Evolutionary conservation across 2,888 invertebrate genomes (phyloP).

Genomic region (Mesoligia furuncula): DNA sequence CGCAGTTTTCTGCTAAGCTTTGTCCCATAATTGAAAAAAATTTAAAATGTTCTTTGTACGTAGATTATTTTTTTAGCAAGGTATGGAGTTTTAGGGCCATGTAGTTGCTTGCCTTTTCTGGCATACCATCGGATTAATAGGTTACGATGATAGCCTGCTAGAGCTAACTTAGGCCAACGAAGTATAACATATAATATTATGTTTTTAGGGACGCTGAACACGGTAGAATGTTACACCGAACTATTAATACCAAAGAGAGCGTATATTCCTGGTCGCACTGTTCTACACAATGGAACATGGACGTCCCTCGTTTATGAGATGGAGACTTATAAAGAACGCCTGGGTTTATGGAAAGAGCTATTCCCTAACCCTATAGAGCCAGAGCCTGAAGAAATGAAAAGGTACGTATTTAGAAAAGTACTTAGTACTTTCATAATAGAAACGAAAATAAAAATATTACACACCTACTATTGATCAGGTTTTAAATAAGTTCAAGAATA

Average conservation of each 20-base stretch:
- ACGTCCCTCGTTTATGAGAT: slow-evolving; percentile 75
- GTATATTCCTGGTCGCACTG: slow-evolving; percentile 71
- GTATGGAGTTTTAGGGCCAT: background rate
- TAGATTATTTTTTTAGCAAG: background rate
- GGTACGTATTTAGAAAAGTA: slow-evolving; percentile 60
- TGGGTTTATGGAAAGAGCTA: slow-evolving; percentile 67
- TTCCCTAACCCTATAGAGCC: slow-evolving; percentile 68
- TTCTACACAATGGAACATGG: slow-evolving; percentile 80
- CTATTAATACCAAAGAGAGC: slow-evolving; percentile 73
- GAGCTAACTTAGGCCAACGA: background rate
- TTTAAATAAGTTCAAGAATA: background rate
- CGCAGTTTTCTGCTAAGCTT: background rate
- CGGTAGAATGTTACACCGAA: slow-evolving; percentile 76
- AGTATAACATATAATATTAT: background rate
- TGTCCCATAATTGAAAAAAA: background rate
- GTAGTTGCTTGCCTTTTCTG: background rate
- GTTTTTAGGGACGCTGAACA: slow-evolving; percentile 71
- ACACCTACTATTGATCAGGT: background rate
- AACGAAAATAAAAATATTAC: background rate
- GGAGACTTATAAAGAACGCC: slow-evolving; percentile 68
- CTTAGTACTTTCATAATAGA: background rate
- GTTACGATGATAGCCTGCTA: background rate
- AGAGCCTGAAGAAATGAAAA: slow-evolving; percentile 70
- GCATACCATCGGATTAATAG: background rate
- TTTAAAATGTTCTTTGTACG: background rate